Evolutionary conservation across 1,140 invertebrate genomes (phyloP).

Genomic region (Drosophila micromelanica): DNA sequence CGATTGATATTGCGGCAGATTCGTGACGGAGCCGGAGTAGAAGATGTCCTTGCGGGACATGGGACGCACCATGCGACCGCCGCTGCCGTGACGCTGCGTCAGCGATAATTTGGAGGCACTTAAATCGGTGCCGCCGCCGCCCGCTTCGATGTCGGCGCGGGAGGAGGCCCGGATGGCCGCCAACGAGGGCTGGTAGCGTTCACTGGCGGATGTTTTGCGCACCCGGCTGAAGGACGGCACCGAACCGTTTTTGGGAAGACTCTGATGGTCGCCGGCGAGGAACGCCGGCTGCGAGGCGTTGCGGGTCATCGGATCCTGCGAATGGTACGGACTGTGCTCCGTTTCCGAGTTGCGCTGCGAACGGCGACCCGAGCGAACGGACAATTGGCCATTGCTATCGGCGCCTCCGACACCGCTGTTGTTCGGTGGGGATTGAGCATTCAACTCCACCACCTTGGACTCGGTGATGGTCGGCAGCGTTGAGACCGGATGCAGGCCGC

Average conservation of each 20-base stretch:
- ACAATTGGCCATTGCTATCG: conserved; percentile 79
- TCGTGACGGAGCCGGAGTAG: conserved; percentile 97
- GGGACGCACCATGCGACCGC: conserved; percentile 91
- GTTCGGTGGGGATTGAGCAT: conserved; percentile 80
- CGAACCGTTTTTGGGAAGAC: conserved; percentile 93
- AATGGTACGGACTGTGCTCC: conserved; percentile 80
- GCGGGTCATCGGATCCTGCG: conserved; percentile 87
- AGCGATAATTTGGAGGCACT: conserved; percentile 85
- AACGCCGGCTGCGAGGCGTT: conserved; percentile 94
- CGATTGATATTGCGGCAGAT: conserved; percentile 96
- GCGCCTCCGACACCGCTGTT: conserved; percentile 19
- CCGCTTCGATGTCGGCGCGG: conserved; percentile 86
- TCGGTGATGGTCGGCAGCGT: conserved; percentile 95
- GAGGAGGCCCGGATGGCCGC: conserved; percentile 90
- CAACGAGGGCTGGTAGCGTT: conserved; percentile 91
- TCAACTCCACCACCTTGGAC: conserved; percentile 89
- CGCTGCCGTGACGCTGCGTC: conserved; percentile 68
- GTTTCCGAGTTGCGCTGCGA: conserved; percentile 77
- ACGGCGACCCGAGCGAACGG: conserved; percentile 53
- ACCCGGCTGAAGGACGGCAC: conserved; percentile 94
- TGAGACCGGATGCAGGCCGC: conserved; percentile 88
- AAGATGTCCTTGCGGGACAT: conserved; percentile 99
- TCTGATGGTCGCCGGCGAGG: conserved; percentile 89
- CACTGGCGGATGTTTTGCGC: conserved; percentile 91
- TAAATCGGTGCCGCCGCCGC: conserved; percentile 77